Base-by-base conservation (phyloP, 53 echinoderm and acorn worm species). In the Luidia sarsii region DNA sequence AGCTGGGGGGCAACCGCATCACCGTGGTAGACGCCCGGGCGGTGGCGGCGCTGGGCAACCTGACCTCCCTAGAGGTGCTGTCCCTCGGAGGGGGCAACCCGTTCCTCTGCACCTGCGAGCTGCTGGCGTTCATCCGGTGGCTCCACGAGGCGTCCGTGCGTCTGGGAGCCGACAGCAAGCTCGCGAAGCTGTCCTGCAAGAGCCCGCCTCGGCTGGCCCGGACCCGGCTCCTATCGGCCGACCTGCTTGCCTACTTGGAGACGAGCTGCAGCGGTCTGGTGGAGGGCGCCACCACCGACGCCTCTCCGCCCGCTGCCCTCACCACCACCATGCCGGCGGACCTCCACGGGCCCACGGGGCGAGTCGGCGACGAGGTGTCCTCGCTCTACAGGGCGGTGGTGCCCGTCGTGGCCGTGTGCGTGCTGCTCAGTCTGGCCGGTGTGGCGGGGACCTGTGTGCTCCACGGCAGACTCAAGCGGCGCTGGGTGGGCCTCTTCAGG, bases 181-280 rank as follows among this genome's bases (percentile, higher is more conserved):
- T 79, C 18, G 48, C 62, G 3, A 1, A 18, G 5, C 36, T 34
- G 8, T n/a, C 61, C 27, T 77, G 77, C 20, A 77, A 48, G 46
- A 39, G 45, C 33, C 77, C 77, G n/a, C 4, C 43, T 7, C 18
- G 46, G 9, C 19, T 60, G 0, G 30, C 43, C 24, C 30, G 61
- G 23, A 37, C 48, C 3, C 7, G n/a, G 21, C 61, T 77, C n/a
- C 9, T 60, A 32, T 41, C 77, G 5, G 27, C 61, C 24, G 77
- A 60, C 61, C 60, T 77, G 18, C 19, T n/a, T 20, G 59, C 61
- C 3, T 43, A 59, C 61, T 50, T 77, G 20, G 34, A 77, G 18
- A 31, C 77, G 9, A 77, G 48, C 60, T 77, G 77, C 60, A 77
- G 77, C 34, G n/a, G n/a, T n/a, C n/a, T n/a, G n/a, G n/a, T n/a